These are phyloP conservation scores for Hirtodrosophila alboralis DNA, from an alignment of 2,888 invertebrate genomes.

Conservation along the genomic window DNA sequence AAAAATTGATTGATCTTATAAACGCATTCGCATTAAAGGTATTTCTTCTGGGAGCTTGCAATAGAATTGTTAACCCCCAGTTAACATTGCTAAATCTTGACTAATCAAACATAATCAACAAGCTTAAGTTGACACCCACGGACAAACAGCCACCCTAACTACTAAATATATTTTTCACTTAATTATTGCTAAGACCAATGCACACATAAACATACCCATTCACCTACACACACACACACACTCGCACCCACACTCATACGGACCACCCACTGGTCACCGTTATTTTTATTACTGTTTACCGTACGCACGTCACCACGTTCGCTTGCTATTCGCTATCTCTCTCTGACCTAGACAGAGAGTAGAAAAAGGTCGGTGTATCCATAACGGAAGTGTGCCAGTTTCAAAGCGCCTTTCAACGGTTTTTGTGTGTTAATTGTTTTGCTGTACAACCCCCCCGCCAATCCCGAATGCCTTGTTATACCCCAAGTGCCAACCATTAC, in stretches of 20 bases:
- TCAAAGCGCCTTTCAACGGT: slow-evolving; percentile 48
- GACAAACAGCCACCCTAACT: slow-evolving; percentile 46
- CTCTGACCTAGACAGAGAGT: slow-evolving; percentile 23
- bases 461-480: not conserved
- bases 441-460: slow-evolving; percentile 20
- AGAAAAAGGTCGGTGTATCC: slow-evolving; percentile 3
- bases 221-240: slow-evolving; percentile 5
- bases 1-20: too few relatives aligned
- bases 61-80: slow-evolving; percentile 20
- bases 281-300: slow-evolving; percentile 76
- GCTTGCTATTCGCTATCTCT: slow-evolving; percentile 24
- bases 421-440: slow-evolving; percentile 75
- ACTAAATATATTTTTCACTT: slow-evolving; percentile 64
- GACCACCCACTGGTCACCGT: slow-evolving; percentile 60
- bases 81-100: slow-evolving; percentile 61
- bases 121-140: slow-evolving; percentile 59
- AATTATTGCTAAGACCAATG: slow-evolving; percentile 67
- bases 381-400: slow-evolving; percentile 71
- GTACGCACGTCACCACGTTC: slow-evolving; percentile 44
- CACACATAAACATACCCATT: slow-evolving; percentile 1
- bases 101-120: slow-evolving; percentile 76
- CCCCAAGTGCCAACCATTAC: slow-evolving; percentile 36
- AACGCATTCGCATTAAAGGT: slow-evolving; percentile 1
- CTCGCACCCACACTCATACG: slow-evolving; percentile 4
- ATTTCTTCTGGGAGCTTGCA: slow-evolving; percentile 5